These are phyloP conservation scores for Cyphomyrus plagiostoma DNA, from an alignment of 2,113 vertebrate genomes.

Conservation along the genomic window DNA sequence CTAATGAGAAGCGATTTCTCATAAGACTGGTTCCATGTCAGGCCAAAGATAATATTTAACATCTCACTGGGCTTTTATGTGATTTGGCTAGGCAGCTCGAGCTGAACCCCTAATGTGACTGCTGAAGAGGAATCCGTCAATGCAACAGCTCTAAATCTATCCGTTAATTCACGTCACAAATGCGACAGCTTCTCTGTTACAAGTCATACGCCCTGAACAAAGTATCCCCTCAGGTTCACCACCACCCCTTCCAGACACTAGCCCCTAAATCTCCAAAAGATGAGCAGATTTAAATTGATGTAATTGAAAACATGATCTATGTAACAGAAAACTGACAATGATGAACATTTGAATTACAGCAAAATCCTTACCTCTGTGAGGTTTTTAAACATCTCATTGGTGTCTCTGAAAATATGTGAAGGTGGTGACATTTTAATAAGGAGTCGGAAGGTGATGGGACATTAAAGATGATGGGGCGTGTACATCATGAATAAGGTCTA, in stretches of 20 bases:
- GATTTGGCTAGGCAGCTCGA: background rate
- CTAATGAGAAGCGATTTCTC: constrained; percentile 13
- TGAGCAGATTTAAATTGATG: background rate
- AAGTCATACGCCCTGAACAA: background rate
- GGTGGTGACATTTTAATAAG: background rate
- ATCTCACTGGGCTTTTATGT: constrained; percentile 3
- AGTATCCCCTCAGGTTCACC: background rate
- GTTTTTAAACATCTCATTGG: background rate
- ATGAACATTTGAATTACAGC: background rate
- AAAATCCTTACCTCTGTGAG: background rate
- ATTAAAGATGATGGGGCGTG: background rate
- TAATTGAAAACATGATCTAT: constrained; percentile 13
- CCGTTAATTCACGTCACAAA: background rate
- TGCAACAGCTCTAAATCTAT: background rate
- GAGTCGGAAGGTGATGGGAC: background rate
- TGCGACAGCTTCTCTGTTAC: background rate
- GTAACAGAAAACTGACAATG: background rate
- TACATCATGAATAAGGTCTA: background rate
- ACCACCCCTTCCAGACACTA: background rate
- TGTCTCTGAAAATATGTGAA: background rate
- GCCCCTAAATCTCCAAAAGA: background rate
- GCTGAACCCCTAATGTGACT: background rate
- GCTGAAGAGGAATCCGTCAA: background rate
- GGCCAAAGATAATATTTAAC: constrained; percentile 12
- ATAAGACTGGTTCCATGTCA: background rate